A percentile compares a stretch with the other conserved stretches of the same genome.
phyloP scores from a whole-genome alignment of 2,888 invertebrate genomes.

The Mimas tiliae region DNA sequence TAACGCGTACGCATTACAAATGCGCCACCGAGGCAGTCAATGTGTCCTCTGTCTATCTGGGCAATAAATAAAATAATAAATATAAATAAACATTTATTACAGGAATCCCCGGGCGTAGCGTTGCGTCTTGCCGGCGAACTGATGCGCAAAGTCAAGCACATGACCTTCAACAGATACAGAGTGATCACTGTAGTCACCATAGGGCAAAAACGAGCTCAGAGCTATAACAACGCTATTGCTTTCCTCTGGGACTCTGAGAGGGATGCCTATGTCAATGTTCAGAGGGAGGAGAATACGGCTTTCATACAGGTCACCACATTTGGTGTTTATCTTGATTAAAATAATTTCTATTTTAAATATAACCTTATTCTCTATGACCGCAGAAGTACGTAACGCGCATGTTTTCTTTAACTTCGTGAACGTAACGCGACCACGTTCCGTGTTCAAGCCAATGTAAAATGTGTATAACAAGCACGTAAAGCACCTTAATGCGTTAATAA shows the following conservation, averaged over 20 bases:
- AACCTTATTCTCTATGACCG: too few species aligned
- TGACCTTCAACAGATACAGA: slow-evolving; percentile 67
- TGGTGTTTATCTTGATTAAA: slow-evolving; percentile 65
- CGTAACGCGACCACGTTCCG: too few species aligned
- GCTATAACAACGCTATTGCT: slow-evolving; percentile 68
- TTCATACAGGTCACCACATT: slow-evolving; percentile 72
- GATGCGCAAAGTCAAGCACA: slow-evolving; percentile 59
- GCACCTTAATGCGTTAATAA: too few species aligned
- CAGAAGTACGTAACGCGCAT: too few species aligned
- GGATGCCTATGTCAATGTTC: slow-evolving; percentile 56
- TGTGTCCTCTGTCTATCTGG: too few species aligned
- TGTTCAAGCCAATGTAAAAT: too few species aligned
- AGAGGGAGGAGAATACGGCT: slow-evolving; percentile 53
- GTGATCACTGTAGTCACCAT: slow-evolving; percentile 64
- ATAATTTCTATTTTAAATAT: background rate
- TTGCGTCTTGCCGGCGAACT: slow-evolving; percentile 60
- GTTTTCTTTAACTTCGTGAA: too few species aligned
- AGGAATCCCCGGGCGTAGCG: slow-evolving; percentile 57
- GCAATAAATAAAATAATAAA: too few species aligned
- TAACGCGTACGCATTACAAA: too few species aligned
- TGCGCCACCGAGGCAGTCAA: too few species aligned
- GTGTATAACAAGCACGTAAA: too few species aligned
- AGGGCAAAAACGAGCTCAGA: slow-evolving; percentile 68
- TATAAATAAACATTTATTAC: background rate
- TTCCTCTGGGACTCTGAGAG: slow-evolving; percentile 72